Conservation (phyloP, 2,797 vertebrate genomes). For the Aphelocoma californica region DNA sequence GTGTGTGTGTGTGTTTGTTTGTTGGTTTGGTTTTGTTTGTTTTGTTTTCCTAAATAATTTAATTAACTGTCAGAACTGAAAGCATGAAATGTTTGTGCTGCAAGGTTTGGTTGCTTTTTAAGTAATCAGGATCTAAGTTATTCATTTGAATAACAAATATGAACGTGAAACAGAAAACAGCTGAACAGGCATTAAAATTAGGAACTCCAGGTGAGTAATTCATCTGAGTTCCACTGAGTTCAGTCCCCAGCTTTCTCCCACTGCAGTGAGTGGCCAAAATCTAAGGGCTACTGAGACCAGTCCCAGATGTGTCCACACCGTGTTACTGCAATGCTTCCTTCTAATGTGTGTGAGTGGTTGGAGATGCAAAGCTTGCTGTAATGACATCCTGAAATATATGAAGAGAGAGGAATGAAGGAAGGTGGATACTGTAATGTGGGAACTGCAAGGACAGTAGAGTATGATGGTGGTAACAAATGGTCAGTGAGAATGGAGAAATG, state of each 20-base stretch:
- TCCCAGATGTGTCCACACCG: neutral
- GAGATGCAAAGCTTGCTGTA: neutral
- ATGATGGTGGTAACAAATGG: neutral
- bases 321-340: neutral
- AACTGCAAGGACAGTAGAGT: neutral
- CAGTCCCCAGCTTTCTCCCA: neutral
- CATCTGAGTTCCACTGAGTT: neutral
- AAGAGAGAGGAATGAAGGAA: neutral
- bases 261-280: neutral
- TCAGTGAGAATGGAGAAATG: neutral
- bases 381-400: neutral
- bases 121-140: neutral
- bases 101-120: neutral
- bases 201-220: neutral
- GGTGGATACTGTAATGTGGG: neutral
- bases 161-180: neutral
- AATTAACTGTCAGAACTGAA: neutral
- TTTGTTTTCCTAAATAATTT: neutral
- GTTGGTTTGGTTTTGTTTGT: neutral
- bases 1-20: neutral
- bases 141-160: neutral
- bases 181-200: neutral
- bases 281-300: neutral
- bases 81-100: neutral
- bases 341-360: neutral